Evolutionary conservation across 1,140 invertebrate genomes (phyloP).

Genomic region (Teleogryllus occipitalis): DNA sequence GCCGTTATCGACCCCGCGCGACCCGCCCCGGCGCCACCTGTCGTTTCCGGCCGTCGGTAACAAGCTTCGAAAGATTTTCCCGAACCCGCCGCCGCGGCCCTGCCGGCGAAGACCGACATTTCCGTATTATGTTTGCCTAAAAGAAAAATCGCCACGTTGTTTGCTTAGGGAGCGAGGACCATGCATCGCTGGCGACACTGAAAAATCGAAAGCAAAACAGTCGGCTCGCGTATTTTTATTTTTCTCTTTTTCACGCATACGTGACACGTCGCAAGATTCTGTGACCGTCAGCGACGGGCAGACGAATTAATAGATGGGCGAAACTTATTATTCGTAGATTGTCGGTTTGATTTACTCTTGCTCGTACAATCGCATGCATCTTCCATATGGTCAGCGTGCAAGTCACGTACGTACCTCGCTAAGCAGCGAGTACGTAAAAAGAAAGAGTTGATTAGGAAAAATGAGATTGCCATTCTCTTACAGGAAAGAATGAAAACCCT

Average conservation of each 20-base stretch:
- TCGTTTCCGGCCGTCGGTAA: not conserved
- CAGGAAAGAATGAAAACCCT: no score
- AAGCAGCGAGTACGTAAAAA: no score
- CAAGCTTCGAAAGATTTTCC: not conserved
- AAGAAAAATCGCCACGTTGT: not conserved
- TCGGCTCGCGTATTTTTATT: not conserved
- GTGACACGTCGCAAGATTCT: not conserved
- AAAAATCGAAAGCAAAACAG: not conserved
- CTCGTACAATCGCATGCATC: no score
- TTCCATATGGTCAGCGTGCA: no score
- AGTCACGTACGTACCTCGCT: no score
- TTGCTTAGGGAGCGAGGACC: not conserved
- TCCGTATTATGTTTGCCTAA: slow-evolving; percentile 1
- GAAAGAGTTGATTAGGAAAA: no score
- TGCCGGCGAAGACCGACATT: not conserved
- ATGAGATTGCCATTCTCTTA: no score
- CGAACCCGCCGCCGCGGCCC: no score
- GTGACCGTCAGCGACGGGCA: not conserved
- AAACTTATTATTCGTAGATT: no score
- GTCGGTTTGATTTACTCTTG: no score
- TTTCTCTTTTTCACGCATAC: not conserved
- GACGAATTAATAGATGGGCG: no score
- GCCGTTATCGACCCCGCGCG: not conserved
- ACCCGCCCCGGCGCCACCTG: not conserved
- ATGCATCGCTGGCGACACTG: not conserved